phyloP scores from a whole-genome alignment of 2,888 invertebrate species.

The Agriotes lineatus region DNA sequence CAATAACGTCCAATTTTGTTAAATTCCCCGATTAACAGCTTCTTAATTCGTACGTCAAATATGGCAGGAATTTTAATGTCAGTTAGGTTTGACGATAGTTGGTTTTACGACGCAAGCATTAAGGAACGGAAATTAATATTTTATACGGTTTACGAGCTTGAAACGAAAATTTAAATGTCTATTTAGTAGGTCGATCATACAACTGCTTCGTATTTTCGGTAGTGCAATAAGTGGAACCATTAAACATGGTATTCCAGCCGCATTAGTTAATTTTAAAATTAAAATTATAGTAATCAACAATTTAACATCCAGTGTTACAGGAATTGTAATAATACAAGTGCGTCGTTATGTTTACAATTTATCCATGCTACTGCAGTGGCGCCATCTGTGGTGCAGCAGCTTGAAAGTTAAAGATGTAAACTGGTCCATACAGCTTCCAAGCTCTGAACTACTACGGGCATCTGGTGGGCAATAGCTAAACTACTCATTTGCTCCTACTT shows the following conservation, averaged over 20 bases:
- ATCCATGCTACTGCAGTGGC: too few species aligned
- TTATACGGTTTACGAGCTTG: slow-evolving; percentile 9
- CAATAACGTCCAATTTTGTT: too few species aligned
- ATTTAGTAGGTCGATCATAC: too few species aligned
- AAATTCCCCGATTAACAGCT: slow-evolving; percentile 5
- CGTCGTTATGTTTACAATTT: too few species aligned
- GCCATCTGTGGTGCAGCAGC: too few species aligned
- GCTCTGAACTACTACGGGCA: slow-evolving; percentile 19
- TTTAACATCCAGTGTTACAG: too few species aligned
- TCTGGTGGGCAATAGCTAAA: slow-evolving; percentile 35
- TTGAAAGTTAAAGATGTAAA: background rate
- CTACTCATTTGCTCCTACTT: background rate
- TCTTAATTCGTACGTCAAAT: slow-evolving; percentile 14
- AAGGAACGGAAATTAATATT: slow-evolving; percentile 17
- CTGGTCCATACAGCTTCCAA: slow-evolving; percentile 35
- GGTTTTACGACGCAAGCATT: slow-evolving; percentile 8
- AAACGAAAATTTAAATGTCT: slow-evolving; percentile 7
- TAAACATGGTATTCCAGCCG: too few species aligned
- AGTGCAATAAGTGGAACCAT: too few species aligned
- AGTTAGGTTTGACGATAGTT: slow-evolving; percentile 4
- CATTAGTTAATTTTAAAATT: too few species aligned
- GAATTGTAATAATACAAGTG: too few species aligned
- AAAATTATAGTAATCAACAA: too few species aligned
- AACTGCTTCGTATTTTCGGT: too few species aligned
- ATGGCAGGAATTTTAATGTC: slow-evolving; percentile 20